Evolutionary conservation across 2,113 vertebrate genomes (phyloP), one percentile per base, ranked within the genome.

Genomic region (Hassar affinis): DNA sequence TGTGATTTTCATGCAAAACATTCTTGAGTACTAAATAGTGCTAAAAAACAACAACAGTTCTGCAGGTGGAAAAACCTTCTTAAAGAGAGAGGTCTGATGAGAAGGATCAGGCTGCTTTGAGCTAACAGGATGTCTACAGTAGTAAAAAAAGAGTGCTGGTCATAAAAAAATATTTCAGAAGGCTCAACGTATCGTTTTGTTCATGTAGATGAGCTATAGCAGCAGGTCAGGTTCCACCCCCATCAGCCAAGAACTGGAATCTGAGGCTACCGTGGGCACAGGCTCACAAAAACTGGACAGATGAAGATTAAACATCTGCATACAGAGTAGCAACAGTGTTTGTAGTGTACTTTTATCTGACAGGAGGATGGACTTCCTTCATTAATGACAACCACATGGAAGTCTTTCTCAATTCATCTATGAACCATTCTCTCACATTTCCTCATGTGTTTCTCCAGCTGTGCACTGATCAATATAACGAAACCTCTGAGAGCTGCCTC

Each of bases 401-500:
- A 62, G 42, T 62, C 51, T 76, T 59, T 51, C 66, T 69, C 10
- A n/a, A 56, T 80, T 81, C 64, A 80, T 84, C 54, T 69, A 69
- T 80, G 20, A 59, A 82, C 72, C 35, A 12, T n/a, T 64, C 35
- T 71, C 74, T 66, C 78, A 66, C 54, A 42, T 62, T 80, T 42
- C 61, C 51, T 79, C 35, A 47, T 59, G 20, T 74, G 80, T 84
- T 84, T 86, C 87, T 86, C 87, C 89, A 81, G 88, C 76, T 82
- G 85, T 38, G 82, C 61, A 79, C 86, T 80, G 88, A 91, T 92
- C 88, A 64, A 92, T 92, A 80, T 52, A 75, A 88, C 86, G 88
- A 89, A 85, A 90, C 85, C 84, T 45, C 10, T 38, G 14, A 77
- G 83, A 79, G 33, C 79, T 82, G 33, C 84, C 52, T 82, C 76